Base-by-base conservation (phyloP, 2,888 invertebrate genomes). In the Trichacis sp. region DNA sequence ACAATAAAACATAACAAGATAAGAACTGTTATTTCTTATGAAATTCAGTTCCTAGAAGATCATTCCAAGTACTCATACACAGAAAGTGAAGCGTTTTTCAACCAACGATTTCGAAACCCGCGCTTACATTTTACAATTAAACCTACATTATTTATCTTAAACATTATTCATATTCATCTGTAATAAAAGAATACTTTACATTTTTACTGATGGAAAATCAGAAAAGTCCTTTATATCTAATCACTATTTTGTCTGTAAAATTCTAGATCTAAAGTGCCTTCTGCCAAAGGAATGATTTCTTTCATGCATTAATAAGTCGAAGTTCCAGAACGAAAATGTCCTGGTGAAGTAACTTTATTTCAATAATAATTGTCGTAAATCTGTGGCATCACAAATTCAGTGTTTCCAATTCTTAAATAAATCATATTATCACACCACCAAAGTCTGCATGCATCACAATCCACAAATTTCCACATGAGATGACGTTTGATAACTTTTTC, bases 281-380 rank as follows among this genome's bases (percentile, higher is more conserved):
- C 42, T 17, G 14, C 42, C 4, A 42, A 42, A 42, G 42, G 42
- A 42, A n/a, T 42, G 4, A 42, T 42, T 15, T 42, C 42, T 15
- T 14, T 12, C 42, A 18, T 42, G 42, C 14, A 42, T 17, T 42
- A 33, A n/a, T 33, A 33, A 6, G 9, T 33, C 9, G 8, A 6
- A 11, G 33, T 9, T 33, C 5, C n/a, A 5, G 11, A n/a, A 3
- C 2, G 2, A 2, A 33, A n/a, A 33, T 33, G 2, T n/a, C 9
- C 2, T n/a, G 33, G 33, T 33, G 33, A 33, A 33, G 33, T 33
- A n/a, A 33, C 2, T 33, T 33, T 33, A 11, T 5, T n/a, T 33
- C 33, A 33, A 33, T 3, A 11, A n/a, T 33, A 11, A 33, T 33
- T 33, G 33, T 33, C 33, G 33, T 33, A 33, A 33, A 33, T 33